Conservation (phyloP, 2,888 invertebrate species). For the Clivina fossor region DNA sequence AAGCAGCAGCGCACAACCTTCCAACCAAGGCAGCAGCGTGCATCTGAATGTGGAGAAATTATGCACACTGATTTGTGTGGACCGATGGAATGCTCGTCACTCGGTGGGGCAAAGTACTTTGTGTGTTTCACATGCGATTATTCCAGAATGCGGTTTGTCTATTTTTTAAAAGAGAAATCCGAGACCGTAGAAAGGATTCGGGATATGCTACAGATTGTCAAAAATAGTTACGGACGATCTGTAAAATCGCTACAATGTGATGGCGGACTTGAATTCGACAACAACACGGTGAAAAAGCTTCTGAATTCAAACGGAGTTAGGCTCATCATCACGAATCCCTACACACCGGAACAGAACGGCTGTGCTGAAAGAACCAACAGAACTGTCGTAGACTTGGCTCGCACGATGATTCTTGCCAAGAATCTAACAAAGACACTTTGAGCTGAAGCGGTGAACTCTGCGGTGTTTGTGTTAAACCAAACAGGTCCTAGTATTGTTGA, state of each 20-base stretch:
- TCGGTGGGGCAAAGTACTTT: slow-evolving; percentile 29
- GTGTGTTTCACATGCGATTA: slow-evolving; percentile 35
- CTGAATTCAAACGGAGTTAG: slow-evolving; percentile 3
- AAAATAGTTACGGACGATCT: neutral
- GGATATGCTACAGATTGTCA: slow-evolving; percentile 2
- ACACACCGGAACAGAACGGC: slow-evolving; percentile 19
- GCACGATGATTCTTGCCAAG: slow-evolving; percentile 22
- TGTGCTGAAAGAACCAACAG: slow-evolving; percentile 23
- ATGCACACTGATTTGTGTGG: slow-evolving; percentile 35
- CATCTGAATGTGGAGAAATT: slow-evolving; percentile 16
- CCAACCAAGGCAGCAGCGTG: slow-evolving; percentile 17
- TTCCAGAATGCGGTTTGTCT: slow-evolving; percentile 14
- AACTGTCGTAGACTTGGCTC: slow-evolving; percentile 25
- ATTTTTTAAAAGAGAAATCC: neutral
- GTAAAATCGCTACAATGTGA: slow-evolving; percentile 8
- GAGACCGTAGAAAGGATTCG: neutral
- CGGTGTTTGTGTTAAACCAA: neutral
- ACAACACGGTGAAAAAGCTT: neutral
- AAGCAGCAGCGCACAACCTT: slow-evolving; percentile 39
- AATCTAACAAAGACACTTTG: slow-evolving; percentile 24
- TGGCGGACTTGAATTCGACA: slow-evolving; percentile 9
- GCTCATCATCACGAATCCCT: slow-evolving; percentile 4
- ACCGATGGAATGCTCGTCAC: slow-evolving; percentile 17
- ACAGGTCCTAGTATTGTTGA: slow-evolving; percentile 16
- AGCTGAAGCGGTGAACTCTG: slow-evolving; percentile 12